These are phyloP conservation scores for Cavia aperea DNA, from an alignment of 2,113 vertebrate species.

Conservation along the genomic window DNA sequence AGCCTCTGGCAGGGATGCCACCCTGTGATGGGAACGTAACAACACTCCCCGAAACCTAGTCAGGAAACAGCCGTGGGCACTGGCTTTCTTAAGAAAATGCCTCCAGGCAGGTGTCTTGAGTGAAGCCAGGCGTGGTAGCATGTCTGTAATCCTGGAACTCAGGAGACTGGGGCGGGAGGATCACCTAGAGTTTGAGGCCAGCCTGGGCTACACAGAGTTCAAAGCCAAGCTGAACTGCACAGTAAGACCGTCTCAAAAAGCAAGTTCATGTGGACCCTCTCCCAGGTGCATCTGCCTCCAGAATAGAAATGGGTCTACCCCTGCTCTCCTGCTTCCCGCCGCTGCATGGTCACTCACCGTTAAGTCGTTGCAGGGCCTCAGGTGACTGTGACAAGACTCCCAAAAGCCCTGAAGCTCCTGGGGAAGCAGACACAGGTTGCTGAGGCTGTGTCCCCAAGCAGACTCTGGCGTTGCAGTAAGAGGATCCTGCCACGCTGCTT, in stretches of 20 bases:
- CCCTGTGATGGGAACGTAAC: neutral
- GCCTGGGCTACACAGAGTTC: neutral
- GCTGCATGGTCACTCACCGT: conserved; percentile 38
- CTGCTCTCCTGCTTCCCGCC: neutral
- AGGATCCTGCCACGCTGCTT: conserved; percentile 34
- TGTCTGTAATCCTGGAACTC: neutral
- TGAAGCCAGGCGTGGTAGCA: neutral
- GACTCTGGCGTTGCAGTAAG: neutral
- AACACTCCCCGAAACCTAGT: neutral
- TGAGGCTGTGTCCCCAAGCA: neutral
- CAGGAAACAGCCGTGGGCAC: neutral
- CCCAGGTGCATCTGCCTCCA: neutral
- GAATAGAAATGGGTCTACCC: neutral
- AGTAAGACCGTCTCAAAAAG: neutral
- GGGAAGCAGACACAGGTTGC: neutral
- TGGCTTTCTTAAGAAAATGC: neutral
- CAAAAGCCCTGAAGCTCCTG: neutral
- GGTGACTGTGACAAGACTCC: neutral
- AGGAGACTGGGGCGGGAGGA: neutral
- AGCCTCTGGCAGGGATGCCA: neutral
- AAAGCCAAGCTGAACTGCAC: neutral
- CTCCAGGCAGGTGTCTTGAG: neutral
- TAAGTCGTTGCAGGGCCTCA: neutral
- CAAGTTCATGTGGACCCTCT: neutral
- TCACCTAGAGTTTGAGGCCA: neutral